These are phyloP conservation scores for Hassar affinis DNA, from an alignment of 2,113 vertebrate species.

Conservation along the genomic window DNA sequence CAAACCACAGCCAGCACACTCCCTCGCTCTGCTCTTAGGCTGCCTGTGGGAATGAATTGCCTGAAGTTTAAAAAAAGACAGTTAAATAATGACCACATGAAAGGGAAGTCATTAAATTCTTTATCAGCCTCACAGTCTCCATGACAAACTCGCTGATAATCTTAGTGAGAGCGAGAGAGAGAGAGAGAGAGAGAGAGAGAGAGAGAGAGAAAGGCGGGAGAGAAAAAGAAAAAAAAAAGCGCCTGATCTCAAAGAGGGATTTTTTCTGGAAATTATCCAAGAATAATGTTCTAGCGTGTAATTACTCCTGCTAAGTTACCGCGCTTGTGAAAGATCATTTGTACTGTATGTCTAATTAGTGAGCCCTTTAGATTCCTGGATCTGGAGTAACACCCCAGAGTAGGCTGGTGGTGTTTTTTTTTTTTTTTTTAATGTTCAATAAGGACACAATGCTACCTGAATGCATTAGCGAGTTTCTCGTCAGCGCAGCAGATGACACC, in stretches of 20 bases:
- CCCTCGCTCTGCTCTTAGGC: background rate
- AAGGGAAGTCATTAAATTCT: slow-evolving; percentile 53
- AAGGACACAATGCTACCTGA: slow-evolving; percentile 52
- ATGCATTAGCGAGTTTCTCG: slow-evolving; percentile 12
- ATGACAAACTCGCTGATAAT: slow-evolving; percentile 51
- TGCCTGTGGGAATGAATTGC: slow-evolving; percentile 39
- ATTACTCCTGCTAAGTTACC: slow-evolving; percentile 77
- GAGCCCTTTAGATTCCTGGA: slow-evolving; percentile 73
- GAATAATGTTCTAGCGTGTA: slow-evolving; percentile 76
- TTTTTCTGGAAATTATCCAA: slow-evolving; percentile 76
- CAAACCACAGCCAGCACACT: slow-evolving; percentile 1
- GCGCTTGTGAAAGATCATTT: slow-evolving; percentile 78
- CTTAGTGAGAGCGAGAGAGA: slow-evolving; percentile 29
- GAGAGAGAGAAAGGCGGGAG: background rate
- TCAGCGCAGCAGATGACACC: slow-evolving; percentile 7
- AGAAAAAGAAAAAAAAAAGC: slow-evolving; percentile 10
- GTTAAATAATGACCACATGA: slow-evolving; percentile 51
- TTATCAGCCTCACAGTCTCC: slow-evolving; percentile 51
- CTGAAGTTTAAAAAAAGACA: slow-evolving; percentile 51
- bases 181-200: background rate
- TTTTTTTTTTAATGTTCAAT: slow-evolving; percentile 41
- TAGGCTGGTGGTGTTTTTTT: slow-evolving; percentile 56
- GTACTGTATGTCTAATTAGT: slow-evolving; percentile 79
- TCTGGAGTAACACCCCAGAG: slow-evolving; percentile 70
- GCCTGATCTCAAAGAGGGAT: slow-evolving; percentile 70